Evolutionary conservation across 1,140 invertebrate species (phyloP), one percentile per base, ranked within the genome.

Genomic region (Arctopsyche grandis): DNA sequence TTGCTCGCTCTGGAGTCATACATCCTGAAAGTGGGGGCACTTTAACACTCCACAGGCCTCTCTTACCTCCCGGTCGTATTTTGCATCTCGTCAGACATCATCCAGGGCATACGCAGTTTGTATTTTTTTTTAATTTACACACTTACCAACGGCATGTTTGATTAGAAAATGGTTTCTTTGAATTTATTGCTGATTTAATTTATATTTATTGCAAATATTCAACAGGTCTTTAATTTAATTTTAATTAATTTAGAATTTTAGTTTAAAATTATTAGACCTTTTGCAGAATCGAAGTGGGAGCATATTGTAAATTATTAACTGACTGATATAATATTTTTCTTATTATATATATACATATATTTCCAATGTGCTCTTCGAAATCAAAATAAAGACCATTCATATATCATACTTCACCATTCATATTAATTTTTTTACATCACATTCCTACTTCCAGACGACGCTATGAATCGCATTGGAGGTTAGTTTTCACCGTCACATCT

Each of bases 71-170:
- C 7, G 96, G 96, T 1, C 91, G 91, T 83, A 97, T 97, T 76
- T 95, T 98, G 60, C 96, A 97, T 85, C 92, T 98, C 38, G 95
- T 98, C 60, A 88, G 96, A 71, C 95, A 96, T 88, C 95, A 98
- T 90, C 94, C 95, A 19, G 93, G 91, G 75, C 92, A 93, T 84
- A 91, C 92, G 84, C 92, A 94, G 95, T 96, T 88, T 93, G 93
- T 93, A 83, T 22, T 19, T 24, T 66, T 66, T 24, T 66, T 66
- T 12, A 26, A 66, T 26, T 24, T 44, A n/a, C 78, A 24, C 46
- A 58, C 22, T 19, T 46, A 63, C 71, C 14, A 52, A 71, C 66
- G 26, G 21, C 63, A 66, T 29, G 56, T 60, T 70, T 22, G 14
- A 73, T 9, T 70, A 63, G 48, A 38, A n/a, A n/a, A n/a, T n/a